Evolutionary conservation across 30 jellyfish, hydroid and myxozoan genomes (phyloP).

Genomic region (Rhopilema esculentum): DNA sequence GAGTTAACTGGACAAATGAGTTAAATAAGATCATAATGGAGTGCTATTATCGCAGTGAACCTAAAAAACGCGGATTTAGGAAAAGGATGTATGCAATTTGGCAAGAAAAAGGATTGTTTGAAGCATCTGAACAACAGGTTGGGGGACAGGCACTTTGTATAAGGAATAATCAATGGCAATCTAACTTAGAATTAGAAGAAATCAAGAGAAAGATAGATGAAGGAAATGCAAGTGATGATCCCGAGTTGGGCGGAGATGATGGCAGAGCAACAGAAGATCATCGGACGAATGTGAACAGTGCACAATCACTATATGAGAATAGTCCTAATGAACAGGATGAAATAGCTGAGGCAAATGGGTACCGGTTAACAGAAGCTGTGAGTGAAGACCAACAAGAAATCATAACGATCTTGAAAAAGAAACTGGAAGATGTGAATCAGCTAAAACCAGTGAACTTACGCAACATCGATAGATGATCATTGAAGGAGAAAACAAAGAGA

Average conservation of each 20-base stretch:
- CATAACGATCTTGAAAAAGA: neutral
- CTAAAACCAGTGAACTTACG: conserved; percentile 29
- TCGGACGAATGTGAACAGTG: conserved; percentile 18
- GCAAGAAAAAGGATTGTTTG: conserved; percentile 33
- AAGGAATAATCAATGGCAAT: conserved; percentile 24
- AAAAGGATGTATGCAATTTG: conserved; percentile 45
- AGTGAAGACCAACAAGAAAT: neutral
- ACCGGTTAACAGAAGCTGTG: neutral
- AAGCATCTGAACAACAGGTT: conserved; percentile 38
- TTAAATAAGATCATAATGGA: conserved; percentile 51
- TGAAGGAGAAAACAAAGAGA: conserved; percentile 44
- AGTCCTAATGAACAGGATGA: conserved; percentile 30
- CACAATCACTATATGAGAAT: conserved; percentile 7
- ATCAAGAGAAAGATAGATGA: conserved; percentile 24
- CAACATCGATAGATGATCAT: conserved; percentile 33
- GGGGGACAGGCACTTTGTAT: conserved; percentile 52
- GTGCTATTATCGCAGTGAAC: conserved; percentile 36
- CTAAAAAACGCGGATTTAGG: conserved; percentile 34
- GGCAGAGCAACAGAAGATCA: conserved; percentile 7
- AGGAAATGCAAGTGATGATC: conserved; percentile 22
- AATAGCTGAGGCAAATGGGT: neutral
- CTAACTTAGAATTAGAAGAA: conserved; percentile 33
- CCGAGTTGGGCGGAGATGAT: neutral
- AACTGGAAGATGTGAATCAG: conserved; percentile 13
- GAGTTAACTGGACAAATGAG: conserved; percentile 41